phyloP scores from a whole-genome alignment of 92 coral and sea anemone species.

The Metridium senile region DNA sequence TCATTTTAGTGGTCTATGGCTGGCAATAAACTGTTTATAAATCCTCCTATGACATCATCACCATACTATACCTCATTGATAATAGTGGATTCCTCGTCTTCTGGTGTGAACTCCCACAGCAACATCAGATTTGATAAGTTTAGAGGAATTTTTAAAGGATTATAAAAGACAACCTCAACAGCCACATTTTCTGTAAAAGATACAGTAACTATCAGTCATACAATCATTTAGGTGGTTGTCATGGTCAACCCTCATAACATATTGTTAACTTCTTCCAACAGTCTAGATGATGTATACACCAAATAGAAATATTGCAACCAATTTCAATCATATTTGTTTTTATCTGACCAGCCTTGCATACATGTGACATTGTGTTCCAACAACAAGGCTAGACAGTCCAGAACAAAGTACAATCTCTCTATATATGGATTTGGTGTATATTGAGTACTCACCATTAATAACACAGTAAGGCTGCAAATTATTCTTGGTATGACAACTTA shows the following conservation, averaged over 20 bases:
- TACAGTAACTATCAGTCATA: background rate
- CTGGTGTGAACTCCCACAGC: conserved; percentile 80
- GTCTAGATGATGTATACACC: too few relatives aligned
- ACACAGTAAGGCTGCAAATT: conserved; percentile 76
- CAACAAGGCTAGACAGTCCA: too few relatives aligned
- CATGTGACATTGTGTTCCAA: too few relatives aligned
- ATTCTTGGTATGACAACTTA: conserved; percentile 75
- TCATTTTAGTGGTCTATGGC: too few relatives aligned
- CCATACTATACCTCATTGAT: conserved; percentile 93
- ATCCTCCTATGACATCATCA: too few relatives aligned
- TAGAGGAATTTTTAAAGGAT: conserved; percentile 85
- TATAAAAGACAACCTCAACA: conserved; percentile 75
- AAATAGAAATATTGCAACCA: too few relatives aligned
- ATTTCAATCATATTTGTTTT: too few relatives aligned
- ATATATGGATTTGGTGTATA: background rate
- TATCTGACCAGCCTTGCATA: too few relatives aligned
- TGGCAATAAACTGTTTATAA: too few relatives aligned
- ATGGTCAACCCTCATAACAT: too few relatives aligned
- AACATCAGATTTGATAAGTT: conserved; percentile 78
- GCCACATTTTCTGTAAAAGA: conserved; percentile 83
- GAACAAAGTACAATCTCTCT: too few relatives aligned
- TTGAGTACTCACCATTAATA: conserved; percentile 66
- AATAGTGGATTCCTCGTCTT: conserved; percentile 48
- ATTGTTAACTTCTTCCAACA: too few relatives aligned
- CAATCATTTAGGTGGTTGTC: background rate